Evolutionary conservation across 2,113 vertebrate species (phyloP).

Genomic region (Elachura formosa): DNA sequence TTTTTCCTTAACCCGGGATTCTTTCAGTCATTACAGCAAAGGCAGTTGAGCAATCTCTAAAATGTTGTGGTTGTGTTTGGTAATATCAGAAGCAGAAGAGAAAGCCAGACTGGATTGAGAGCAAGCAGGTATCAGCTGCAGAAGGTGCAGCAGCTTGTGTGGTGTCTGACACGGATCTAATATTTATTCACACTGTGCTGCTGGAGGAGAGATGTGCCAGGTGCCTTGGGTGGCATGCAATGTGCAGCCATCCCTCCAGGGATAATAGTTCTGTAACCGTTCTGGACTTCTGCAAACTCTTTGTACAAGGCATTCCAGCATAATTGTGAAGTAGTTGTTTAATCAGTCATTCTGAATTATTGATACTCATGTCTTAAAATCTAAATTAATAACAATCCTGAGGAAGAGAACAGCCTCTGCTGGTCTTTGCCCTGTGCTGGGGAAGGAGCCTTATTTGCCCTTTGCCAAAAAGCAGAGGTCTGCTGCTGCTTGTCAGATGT

Average conservation of each 20-base stretch:
- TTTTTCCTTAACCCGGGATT: background rate
- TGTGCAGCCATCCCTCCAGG: background rate
- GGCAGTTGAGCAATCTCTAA: background rate
- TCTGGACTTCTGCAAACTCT: background rate
- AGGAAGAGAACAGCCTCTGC: background rate
- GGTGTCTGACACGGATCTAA: background rate
- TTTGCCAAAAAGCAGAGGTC: background rate
- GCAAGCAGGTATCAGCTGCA: background rate
- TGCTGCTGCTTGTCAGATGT: background rate
- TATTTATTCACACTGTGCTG: background rate
- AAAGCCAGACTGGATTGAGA: background rate
- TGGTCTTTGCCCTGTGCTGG: background rate
- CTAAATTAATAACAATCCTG: background rate
- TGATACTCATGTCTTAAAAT: background rate
- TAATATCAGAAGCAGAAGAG: background rate
- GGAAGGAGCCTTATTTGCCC: background rate
- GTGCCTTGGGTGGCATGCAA: background rate
- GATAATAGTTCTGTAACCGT: background rate
- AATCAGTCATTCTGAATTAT: background rate
- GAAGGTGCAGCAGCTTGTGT: background rate
- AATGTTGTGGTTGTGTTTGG: background rate
- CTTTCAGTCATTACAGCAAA: background rate
- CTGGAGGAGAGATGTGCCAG: background rate
- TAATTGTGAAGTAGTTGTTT: background rate
- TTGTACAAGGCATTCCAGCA: background rate